Evolutionary conservation across 2,797 vertebrate genomes (phyloP).

Genomic region (Phoebastria nigripes): DNA sequence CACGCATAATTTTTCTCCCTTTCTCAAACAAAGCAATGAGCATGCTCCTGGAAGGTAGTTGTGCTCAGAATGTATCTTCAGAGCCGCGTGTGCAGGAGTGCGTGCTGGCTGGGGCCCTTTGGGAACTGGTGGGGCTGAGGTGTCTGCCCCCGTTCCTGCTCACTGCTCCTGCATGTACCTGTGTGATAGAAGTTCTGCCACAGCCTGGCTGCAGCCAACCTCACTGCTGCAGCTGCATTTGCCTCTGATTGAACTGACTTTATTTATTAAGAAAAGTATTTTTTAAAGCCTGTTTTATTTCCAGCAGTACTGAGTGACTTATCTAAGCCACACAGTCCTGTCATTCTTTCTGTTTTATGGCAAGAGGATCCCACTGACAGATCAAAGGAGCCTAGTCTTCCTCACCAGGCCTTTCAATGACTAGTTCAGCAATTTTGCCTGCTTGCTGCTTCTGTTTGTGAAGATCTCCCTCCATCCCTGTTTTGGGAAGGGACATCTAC

Average conservation of each 20-base stretch:
- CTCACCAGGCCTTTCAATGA: neutral
- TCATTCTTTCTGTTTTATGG: neutral
- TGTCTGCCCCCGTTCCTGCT: neutral
- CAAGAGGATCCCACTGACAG: neutral
- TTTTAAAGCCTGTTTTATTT: neutral
- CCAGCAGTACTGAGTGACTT: neutral
- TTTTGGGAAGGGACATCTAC: neutral
- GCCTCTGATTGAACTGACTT: neutral
- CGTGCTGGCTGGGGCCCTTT: neutral
- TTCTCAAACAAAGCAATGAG: neutral
- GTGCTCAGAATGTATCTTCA: neutral
- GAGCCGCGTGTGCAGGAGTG: fast-evolving
- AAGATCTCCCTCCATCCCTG: neutral
- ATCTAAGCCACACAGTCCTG: neutral
- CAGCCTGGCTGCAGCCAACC: neutral
- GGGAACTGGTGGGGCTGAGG: neutral
- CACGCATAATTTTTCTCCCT: neutral
- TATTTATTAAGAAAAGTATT: neutral
- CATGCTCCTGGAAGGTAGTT: neutral
- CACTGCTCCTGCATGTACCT: neutral
- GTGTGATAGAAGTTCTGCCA: neutral
- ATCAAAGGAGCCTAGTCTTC: neutral
- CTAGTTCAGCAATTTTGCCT: neutral
- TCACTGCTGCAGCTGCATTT: neutral
- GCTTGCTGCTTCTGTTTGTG: neutral